Conservation (phyloP, 2,797 vertebrate genomes). For the Hypotaenidia philippensis region DNA sequence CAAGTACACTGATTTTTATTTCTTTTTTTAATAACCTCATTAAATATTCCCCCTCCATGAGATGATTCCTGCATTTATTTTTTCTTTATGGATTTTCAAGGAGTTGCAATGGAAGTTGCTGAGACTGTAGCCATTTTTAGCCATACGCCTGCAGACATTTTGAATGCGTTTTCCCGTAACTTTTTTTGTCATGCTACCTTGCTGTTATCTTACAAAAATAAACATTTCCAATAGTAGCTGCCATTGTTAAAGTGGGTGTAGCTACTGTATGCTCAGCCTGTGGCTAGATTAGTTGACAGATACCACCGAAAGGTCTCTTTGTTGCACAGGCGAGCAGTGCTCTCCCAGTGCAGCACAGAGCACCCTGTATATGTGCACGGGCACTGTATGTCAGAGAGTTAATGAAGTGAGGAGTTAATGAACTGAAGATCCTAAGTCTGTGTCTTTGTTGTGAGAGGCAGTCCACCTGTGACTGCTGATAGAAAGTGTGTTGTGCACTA, state of each 20-base stretch:
- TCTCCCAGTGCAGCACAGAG: neutral
- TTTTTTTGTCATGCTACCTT: neutral
- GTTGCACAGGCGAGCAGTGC: neutral
- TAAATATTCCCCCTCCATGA: neutral
- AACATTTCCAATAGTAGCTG: neutral
- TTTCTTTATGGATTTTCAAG: neutral
- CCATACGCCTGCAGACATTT: neutral
- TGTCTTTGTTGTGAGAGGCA: neutral
- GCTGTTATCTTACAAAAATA: neutral
- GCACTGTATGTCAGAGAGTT: accelerated
- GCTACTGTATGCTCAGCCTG: neutral
- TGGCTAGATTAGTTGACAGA: neutral
- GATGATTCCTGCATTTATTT: neutral
- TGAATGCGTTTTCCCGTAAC: slow-evolving; percentile 11
- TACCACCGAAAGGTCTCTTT: neutral
- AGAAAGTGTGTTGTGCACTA: accelerated
- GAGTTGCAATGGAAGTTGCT: neutral
- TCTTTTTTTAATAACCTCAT: neutral
- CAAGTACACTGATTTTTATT: neutral
- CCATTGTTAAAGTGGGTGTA: slow-evolving; percentile 17
- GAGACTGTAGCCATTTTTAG: neutral
- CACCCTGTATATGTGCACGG: accelerated
- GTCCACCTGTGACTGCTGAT: neutral
- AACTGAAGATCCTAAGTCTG: neutral
- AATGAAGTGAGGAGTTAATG: neutral